A percentile compares a stretch with the other conserved stretches of the same genome.
phyloP scores from a whole-genome alignment of 2,797 vertebrate species.

The Hypotaenidia okinawae region DNA sequence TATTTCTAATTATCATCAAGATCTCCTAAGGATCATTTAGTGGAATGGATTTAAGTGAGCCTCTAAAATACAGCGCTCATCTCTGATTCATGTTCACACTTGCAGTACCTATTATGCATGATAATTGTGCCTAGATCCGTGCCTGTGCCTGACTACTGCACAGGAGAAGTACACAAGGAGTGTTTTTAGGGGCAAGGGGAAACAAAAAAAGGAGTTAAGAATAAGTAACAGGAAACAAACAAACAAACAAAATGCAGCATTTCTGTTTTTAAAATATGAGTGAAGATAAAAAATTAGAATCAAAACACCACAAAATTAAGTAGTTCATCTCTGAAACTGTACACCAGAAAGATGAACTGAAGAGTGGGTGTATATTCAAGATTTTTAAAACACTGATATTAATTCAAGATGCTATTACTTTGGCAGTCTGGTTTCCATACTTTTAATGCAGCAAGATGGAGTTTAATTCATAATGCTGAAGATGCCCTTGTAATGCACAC shows the following conservation, averaged over 20 bases:
- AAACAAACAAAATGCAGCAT: not conserved
- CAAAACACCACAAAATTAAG: conserved; percentile 2
- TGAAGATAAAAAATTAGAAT: conserved; percentile 1
- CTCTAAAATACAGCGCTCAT: conserved; percentile 6
- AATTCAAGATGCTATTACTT: conserved; percentile 31
- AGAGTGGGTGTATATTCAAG: not conserved
- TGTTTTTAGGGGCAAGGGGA: not conserved
- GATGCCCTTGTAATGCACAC: conserved; percentile 62
- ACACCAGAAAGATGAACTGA: conserved; percentile 27
- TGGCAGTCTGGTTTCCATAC: conserved; percentile 38
- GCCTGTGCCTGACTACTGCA: not conserved
- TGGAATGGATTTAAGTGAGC: conserved; percentile 8
- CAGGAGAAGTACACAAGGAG: not conserved
- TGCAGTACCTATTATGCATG: not conserved
- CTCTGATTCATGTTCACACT: conserved; percentile 1
- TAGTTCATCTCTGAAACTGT: not conserved
- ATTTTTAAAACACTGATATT: conserved; percentile 43
- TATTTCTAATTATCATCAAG: conserved; percentile 33
- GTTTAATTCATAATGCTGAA: conserved; percentile 67
- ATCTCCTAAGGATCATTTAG: conserved; percentile 4
- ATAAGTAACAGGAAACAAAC: not conserved
- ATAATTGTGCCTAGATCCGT: not conserved
- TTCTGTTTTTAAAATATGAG: conserved; percentile 15
- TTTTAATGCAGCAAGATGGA: conserved; percentile 36
- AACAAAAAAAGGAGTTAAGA: not conserved